Conservation (phyloP, 2,113 vertebrate species). For the Hoplias malabaricus region DNA sequence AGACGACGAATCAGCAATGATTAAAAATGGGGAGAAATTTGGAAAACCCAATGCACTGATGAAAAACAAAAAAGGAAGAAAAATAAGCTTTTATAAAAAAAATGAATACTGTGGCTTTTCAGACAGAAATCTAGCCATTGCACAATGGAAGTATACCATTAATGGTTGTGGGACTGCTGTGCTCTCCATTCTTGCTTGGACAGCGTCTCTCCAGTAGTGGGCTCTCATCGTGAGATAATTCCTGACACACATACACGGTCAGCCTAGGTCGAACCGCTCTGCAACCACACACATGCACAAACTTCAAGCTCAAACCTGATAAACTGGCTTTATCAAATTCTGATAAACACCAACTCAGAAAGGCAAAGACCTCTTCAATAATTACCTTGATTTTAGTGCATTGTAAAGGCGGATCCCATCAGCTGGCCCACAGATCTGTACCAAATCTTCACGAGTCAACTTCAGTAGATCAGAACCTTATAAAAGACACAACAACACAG, state of each 20-base stretch:
- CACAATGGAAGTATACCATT: slow-evolving; percentile 71
- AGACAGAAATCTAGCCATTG: not conserved
- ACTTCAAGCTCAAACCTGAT: slow-evolving; percentile 49
- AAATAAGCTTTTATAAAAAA: not conserved
- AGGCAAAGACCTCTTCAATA: not conserved
- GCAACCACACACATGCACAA: not conserved
- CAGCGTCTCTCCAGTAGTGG: slow-evolving; percentile 76
- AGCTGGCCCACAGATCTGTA: slow-evolving; percentile 96
- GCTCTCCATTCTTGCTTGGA: slow-evolving; percentile 89
- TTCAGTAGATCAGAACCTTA: slow-evolving; percentile 94
- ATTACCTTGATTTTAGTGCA: slow-evolving; percentile 90
- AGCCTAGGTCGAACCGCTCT: slow-evolving; percentile 90
- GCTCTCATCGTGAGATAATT: slow-evolving; percentile 76
- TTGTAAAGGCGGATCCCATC: slow-evolving; percentile 97
- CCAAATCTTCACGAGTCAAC: slow-evolving; percentile 93
- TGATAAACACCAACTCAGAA: not conserved
- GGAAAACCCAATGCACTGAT: slow-evolving; percentile 55
- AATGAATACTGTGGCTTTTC: not conserved
- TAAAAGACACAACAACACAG: slow-evolving; percentile 8
- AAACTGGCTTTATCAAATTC: slow-evolving; percentile 65
- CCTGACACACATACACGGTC: slow-evolving; percentile 94
- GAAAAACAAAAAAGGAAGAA: not conserved
- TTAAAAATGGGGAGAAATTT: too few species aligned
- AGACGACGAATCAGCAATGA: too few species aligned
- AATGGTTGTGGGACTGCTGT: slow-evolving; percentile 76